Base-by-base conservation (phyloP, 2,113 vertebrate species). In the Tragelaphus imberbis region DNA sequence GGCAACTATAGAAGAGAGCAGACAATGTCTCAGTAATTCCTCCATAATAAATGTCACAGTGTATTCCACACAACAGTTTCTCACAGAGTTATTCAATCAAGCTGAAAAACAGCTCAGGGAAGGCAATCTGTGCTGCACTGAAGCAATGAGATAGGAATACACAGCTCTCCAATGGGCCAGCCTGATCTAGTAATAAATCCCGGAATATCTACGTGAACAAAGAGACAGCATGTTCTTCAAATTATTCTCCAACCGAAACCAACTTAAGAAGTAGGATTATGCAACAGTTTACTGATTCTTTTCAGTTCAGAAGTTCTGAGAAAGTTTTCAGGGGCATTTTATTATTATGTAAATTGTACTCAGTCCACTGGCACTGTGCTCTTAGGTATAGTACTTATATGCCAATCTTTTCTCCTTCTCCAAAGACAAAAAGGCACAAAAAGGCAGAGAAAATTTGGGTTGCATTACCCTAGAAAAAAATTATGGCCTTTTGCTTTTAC, bases 401-500 rank as follows among this genome's bases (percentile, higher is more conserved):
- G 27, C 27, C 36, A 56, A 15, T 84, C 91, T 95, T 93, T 90
- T 81, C 17, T 92, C n/a, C 58, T 84, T 80, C 63, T 90, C 63
- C 58, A 90, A 84, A 36, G 30, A 81, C 47, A 53, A 53, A 81
- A 33, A 65, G 82, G 28, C 61, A 94, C n/a, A 94, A 90, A 75
- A 96, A 87, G 56, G 82, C 23, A 95, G 53, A 81, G 61, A 51
- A 97, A 96, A 80, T 53, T 15, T 71, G 19, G 44, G 63, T 58
- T 88, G 63, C 63, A n/a, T 86, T 88, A 92, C 19, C 36, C 61
- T 12, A 93, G 51, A 90, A 84, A 80, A 55, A 71, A 84, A 47
- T 23, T 80, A 84, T 33, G 21, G 40, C 28, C 63, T 96, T 97
- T 77, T 75, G 56, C 36, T 97, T 97, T 96, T 86, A 77, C 49